Conservation (phyloP, 2,797 vertebrate species). For the Leuciscus waleckii region DNA sequence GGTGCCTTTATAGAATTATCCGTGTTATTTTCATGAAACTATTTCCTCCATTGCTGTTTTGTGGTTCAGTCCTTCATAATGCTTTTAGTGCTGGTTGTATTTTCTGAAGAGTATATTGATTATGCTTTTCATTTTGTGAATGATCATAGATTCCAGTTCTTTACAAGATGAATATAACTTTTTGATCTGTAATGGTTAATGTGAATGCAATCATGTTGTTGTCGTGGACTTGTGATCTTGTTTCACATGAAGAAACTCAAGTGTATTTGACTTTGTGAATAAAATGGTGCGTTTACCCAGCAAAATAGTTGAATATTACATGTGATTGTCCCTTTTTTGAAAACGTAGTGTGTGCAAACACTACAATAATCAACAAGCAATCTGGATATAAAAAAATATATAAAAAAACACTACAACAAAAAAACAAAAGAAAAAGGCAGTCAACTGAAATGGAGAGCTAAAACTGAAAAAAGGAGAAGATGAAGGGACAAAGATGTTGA, state of each 20-base stretch:
- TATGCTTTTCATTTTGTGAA: background rate
- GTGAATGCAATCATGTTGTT: slow-evolving; percentile 7
- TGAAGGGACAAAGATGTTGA: background rate
- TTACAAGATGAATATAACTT: background rate
- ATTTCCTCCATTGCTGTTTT: background rate
- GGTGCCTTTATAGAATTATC: background rate
- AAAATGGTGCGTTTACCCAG: slow-evolving; percentile 13
- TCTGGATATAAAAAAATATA: background rate
- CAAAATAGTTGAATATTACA: background rate
- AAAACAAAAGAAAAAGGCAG: background rate
- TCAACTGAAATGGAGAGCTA: background rate
- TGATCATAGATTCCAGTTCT: background rate
- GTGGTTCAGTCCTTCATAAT: background rate
- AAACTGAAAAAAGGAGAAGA: background rate
- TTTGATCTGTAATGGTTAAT: background rate
- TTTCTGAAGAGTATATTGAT: background rate
- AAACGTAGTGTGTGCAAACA: background rate
- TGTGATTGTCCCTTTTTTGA: slow-evolving; percentile 2
- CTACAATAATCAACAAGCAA: slow-evolving; percentile 1
- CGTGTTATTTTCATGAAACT: background rate
- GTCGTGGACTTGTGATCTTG: slow-evolving; percentile 23
- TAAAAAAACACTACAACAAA: background rate
- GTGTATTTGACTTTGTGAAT: slow-evolving; percentile 48
- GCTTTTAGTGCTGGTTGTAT: background rate
- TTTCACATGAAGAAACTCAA: slow-evolving; percentile 26